Evolutionary conservation across 2,113 vertebrate species (phyloP), one percentile per base, ranked within the genome.

Genomic region (Nettapus auritus): DNA sequence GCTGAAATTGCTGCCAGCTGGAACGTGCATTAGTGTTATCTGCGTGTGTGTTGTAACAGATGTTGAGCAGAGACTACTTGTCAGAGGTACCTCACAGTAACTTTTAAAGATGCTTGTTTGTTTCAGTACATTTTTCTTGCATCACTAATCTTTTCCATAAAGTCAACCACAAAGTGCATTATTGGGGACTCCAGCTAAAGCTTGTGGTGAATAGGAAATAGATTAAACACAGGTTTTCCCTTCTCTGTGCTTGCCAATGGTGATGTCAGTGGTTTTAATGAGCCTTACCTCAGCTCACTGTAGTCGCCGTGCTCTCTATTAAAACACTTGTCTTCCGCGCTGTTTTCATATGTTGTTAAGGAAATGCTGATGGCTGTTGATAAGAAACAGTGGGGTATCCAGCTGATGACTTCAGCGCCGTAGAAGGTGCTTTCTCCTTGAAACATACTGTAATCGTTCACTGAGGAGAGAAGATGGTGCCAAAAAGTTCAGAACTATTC

Each of bases 181-280:
- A 97, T 52, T 94, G 86, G 98, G 97, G 96, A 97, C 96, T 98
- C 97, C 95, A 85, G 93, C 96, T 97, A 92, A 97, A 97, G 84
- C 95, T 96, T 96, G 97, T 92, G 97, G 96, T 96, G 94, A 96
- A 96, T 94, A 97, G 97, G 95, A 98, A 98, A 97, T 97, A 97
- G 97, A 98, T 98, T 98, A 98, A 98, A 98, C 96, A 97, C 97
- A 98, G 98, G 98, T 98, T 98, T 98, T 97, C 98, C 98, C 96
- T 96, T 96, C 96, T 97, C 97, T 94, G 42, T 60, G 31, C 42
- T 83, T 98, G 98, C 98, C 98, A 98, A 28, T 81, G 94, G 89
- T 98, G 98, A 98, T 97, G 98, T 98, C 98, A 98, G 93, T 80
- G 81, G 89, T 82, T 95, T 97, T 98, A 98, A 97, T 73, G 93